Percentiles rank a stretch among this genome's conserved stretches.
Conservation (phyloP, 2,888 invertebrate genomes). For the Drosophila subsilvestris region DNA sequence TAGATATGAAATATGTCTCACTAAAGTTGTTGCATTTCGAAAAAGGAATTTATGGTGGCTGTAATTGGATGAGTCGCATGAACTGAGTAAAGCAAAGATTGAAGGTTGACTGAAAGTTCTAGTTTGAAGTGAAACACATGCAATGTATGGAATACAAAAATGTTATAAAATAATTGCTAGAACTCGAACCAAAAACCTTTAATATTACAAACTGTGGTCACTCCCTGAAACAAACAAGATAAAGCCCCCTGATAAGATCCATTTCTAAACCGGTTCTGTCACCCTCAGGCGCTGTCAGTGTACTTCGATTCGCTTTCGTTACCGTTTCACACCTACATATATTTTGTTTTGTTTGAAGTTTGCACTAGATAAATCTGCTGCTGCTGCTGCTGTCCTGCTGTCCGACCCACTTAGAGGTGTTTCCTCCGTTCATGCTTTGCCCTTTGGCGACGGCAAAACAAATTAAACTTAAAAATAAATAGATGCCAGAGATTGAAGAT, state of each 20-base stretch:
- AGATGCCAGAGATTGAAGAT: conserved; percentile 37
- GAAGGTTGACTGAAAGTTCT: not conserved
- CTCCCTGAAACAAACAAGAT: not conserved
- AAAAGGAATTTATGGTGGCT: not conserved
- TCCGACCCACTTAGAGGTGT: conserved; percentile 61
- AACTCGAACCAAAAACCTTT: too few species aligned
- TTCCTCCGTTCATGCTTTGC: conserved; percentile 41
- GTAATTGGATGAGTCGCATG: not conserved
- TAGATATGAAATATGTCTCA: conserved; percentile 27
- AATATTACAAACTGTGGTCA: not conserved
- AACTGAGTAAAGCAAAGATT: conserved; percentile 3
- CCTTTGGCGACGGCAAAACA: conserved; percentile 46
- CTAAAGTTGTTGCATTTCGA: conserved; percentile 2
- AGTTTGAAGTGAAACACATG: too few species aligned
- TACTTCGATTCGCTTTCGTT: conserved; percentile 13
- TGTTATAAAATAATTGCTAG: too few species aligned
- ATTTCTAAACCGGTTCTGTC: conserved; percentile 14
- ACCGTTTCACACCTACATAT: conserved; percentile 31
- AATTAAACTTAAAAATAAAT: conserved; percentile 75
- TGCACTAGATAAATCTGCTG: conserved; percentile 47
- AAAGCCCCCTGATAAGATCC: not conserved
- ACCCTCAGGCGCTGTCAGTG: conserved; percentile 47
- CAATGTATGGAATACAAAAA: too few species aligned
- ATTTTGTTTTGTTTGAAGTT: conserved; percentile 5
- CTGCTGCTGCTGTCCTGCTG: conserved; percentile 6